Evolutionary conservation across 2,797 vertebrate species (phyloP), one percentile per base, ranked within the genome.

Genomic region (Lacerta agilis): DNA sequence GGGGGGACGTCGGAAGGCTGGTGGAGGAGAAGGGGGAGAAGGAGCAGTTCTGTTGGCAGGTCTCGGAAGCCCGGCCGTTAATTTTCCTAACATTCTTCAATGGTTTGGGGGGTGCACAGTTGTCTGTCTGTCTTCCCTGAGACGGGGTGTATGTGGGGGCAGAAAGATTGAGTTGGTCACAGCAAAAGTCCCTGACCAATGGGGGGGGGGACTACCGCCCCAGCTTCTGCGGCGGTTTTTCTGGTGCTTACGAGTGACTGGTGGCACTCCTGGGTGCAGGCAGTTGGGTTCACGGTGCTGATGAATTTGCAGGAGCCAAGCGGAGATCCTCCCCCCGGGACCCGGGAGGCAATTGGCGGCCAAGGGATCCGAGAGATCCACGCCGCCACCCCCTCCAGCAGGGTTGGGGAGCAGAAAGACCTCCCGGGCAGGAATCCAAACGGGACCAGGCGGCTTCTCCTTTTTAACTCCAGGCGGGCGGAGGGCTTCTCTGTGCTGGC

Each of bases 361-460:
- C 27, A 27, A 9, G 41, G 1, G 61, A n/a, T 29, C 72, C 41
- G 3, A 49, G 8, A 41, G 73, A 7, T 1, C 10, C 2, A 25
- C 41, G 5, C 27, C 25, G 1, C 5, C 18, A 0, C 36, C 36
- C 49, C 3, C 2, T 27, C 4, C 11, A 18, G 3, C 1, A 6
- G 33, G n/a, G 15, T 15, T 36, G 36, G 33, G 27, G 17, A 8
- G n/a, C 27, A 18, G 6, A 5, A 49, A 33, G 27, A 27, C 27
- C 15, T 13, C 27, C 29, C 38, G 36, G 73, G 43, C 27, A 18
- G 7, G 17, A 8, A 17, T 78, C 17, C 18, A 2, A 33, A 13
- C 18, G 8, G 41, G 5, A 15, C n/a, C 4, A 13, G 38, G 17
- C 20, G 29, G 6, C 25, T n/a, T 18, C 49, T 55, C 49, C 49